Evolutionary conservation across 2,888 invertebrate species (phyloP), one percentile per base, ranked within the genome.

Genomic region (Melieria omissa): DNA sequence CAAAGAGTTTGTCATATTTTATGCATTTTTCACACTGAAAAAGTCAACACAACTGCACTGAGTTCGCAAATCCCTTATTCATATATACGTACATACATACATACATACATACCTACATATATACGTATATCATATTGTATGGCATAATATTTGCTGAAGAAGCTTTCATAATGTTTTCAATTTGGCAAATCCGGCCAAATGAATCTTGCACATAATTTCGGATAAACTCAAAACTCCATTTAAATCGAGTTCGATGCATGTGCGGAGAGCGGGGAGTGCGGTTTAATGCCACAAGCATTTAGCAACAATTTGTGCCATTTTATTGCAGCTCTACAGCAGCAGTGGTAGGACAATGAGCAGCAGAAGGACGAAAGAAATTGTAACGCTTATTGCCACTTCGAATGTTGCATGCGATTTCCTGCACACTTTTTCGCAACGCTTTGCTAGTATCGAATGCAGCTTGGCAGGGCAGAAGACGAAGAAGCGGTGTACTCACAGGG

Each of bases 191-290:
- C 58, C 58, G 47, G 41, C 4, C 52, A 65, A 65, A 8, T 7
- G 47, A 58, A 46, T 55, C 10, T 41, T 41, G 8, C 5, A 58
- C 58, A 66, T 58, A 66, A 66, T 66, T 66, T 66, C 44, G 66
- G 66, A 58, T 66, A 49, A 66, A 58, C 49, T 42, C 46, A 8
- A 66, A 58, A 60, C 58, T 58, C 57, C 41, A 66, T 47, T 8
- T 9, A 66, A 58, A 58, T 66, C 58, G 66, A 66, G 47, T 66
- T 66, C n/a, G 47, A 41, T 46, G 47, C 58, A 66, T 57, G 29
- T 3, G 29, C 29, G 29, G 29, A 29, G 29, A 1, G 29, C 29
- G 29, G 29, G 29, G 29, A 29, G 29, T 29, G 29, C 29, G 29
- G 1, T 29, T 29, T 29, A 29, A 29, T 29, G 29, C 29, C 29